Evolutionary conservation across 2,888 invertebrate genomes (phyloP).

Genomic region (Microctonus hyperodae): DNA sequence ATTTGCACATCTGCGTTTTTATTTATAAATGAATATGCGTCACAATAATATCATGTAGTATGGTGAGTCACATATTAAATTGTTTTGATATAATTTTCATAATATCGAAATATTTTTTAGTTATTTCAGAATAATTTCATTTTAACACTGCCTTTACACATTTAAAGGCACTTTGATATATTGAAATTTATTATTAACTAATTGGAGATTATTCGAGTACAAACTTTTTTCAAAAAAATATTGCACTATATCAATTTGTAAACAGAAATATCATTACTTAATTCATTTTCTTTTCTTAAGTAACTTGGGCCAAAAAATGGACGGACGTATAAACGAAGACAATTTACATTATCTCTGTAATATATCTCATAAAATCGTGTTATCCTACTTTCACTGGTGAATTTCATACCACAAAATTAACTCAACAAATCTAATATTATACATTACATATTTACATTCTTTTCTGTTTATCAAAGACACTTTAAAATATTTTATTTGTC

Average conservation of each 20-base stretch:
- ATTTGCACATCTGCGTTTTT: slow-evolving; percentile 1
- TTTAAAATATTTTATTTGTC: not conserved
- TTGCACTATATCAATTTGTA: not conserved
- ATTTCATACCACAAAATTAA: not conserved
- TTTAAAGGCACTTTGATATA: not conserved
- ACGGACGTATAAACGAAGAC: not conserved
- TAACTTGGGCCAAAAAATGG: not conserved
- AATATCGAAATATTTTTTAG: not conserved
- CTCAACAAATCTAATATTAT: not conserved
- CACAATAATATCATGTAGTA: not conserved
- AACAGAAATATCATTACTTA: not conserved
- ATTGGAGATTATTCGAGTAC: not conserved
- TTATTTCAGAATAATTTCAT: not conserved
- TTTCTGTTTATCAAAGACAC: not conserved
- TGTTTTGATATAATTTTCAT: not conserved
- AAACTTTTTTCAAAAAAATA: not conserved
- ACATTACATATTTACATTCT: not conserved
- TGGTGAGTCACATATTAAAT: not conserved
- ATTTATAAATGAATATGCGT: slow-evolving; percentile 1
- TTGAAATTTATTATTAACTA: not conserved
- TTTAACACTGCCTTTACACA: not conserved
- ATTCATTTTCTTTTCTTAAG: not conserved
- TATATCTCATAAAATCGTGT: not conserved
- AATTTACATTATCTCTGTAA: not conserved
- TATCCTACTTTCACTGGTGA: not conserved